Evolutionary conservation across 2,113 vertebrate genomes (phyloP).

Genomic region (Madoqua kirkii): DNA sequence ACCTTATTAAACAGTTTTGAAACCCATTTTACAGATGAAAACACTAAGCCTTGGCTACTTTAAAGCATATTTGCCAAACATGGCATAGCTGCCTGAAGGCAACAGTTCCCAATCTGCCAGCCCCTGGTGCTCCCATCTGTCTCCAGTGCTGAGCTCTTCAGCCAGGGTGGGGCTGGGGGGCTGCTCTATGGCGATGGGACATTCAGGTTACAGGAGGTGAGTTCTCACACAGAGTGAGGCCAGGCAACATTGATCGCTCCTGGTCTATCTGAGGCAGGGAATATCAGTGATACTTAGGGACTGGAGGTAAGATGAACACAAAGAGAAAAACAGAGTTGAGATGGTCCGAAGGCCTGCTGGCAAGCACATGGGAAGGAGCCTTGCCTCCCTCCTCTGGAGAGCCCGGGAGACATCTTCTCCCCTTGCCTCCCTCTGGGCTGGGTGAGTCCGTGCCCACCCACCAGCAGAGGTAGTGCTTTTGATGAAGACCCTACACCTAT

Average conservation of each 20-base stretch:
- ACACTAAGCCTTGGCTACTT: background rate
- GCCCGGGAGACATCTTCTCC: background rate
- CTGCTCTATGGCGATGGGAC: background rate
- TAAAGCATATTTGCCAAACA: background rate
- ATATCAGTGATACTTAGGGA: background rate
- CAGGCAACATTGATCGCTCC: background rate
- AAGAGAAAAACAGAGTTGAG: background rate
- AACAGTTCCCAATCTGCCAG: background rate
- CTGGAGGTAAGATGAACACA: background rate
- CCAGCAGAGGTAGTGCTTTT: background rate
- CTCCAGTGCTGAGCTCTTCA: background rate
- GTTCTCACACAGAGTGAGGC: background rate
- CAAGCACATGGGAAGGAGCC: background rate
- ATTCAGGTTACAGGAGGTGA: fast-evolving
- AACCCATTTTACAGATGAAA: background rate
- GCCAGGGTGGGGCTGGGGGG: background rate
- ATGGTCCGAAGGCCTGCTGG: background rate
- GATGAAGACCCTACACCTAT: background rate
- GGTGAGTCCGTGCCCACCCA: background rate
- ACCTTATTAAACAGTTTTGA: background rate
- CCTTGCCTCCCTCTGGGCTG: background rate
- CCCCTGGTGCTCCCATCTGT: background rate
- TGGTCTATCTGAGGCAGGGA: background rate
- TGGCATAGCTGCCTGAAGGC: background rate
- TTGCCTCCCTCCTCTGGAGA: background rate